Evolutionary conservation across 1,140 invertebrate genomes (phyloP), one percentile per base, ranked within the genome.

Genomic region (Scaptomyza hsui): DNA sequence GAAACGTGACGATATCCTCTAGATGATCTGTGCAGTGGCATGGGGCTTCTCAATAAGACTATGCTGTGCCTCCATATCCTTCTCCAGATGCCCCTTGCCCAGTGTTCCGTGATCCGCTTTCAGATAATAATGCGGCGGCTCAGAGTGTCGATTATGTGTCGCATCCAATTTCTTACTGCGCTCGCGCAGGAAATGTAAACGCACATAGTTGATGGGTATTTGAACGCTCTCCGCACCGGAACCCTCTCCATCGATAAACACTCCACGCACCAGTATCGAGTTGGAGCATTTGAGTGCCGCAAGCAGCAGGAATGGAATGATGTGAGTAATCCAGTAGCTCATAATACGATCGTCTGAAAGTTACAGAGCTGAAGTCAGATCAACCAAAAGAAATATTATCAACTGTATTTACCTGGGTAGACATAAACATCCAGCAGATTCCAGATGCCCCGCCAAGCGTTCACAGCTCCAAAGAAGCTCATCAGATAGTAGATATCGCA

Each of bases 391-490:
- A 0, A 2, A 21, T 15, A 9, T 10, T 15, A n/a, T n/a, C n/a
- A n/a, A n/a, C 1, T 12, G 7, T 6, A 32, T 49, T 74, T 89
- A 95, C 95, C 93, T 92, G 96, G 95, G 49, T 96, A 93, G 42
- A 97, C 92, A 91, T 96, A 97, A n/a, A 95, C 91, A 88, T 97
- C 95, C 1, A 97, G 92, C 15, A 96, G 79, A 61, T 94, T 95
- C 97, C 97, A 97, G 26, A 97, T 94, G 4, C 96, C 96, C 45
- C 96, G 93, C 97, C 97, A 97, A 0, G 97, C 94, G 91, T 97
- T 97, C 21, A 97, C 94, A 1, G 96, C 96, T 3, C 96, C 96
- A 53, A 96, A 88, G 82, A 97, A 96, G 29, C 95, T 95, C 47
- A 96, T 91, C 32, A 97, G 92, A 29, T 96, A 94, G 90, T 96